phyloP scores from a whole-genome alignment of 2,888 invertebrate genomes.

The Nomada fabriciana region DNA sequence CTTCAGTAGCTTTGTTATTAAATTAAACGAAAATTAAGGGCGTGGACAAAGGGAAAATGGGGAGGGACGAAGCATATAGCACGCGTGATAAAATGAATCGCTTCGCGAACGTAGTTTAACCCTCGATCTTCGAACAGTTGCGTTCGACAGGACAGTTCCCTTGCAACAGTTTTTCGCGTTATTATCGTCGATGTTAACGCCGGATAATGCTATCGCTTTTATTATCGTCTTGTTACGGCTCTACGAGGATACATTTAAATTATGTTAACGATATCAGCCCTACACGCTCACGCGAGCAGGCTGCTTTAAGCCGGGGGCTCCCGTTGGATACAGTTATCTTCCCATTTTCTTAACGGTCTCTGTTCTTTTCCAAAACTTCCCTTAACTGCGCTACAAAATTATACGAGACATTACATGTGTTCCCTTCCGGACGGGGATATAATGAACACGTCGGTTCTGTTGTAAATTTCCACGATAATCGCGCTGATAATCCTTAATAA shows the following conservation, averaged over 20 bases:
- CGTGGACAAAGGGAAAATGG: too few relatives aligned
- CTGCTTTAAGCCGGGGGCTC: conserved; percentile 22
- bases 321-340: conserved; percentile 54
- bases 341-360: conserved; percentile 55
- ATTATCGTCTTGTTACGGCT: conserved; percentile 45
- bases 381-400: conserved; percentile 40
- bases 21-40: too few relatives aligned
- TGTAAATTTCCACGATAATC: conserved; percentile 26
- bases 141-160: background rate
- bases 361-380: conserved; percentile 52
- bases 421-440: background rate
- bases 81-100: background rate
- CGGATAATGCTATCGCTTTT: conserved; percentile 37
- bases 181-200: conserved; percentile 42
- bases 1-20: too few relatives aligned
- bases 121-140: background rate
- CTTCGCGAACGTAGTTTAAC: background rate
- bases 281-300: conserved; percentile 7
- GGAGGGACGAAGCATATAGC: too few relatives aligned
- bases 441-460: conserved; percentile 7
- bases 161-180: conserved; percentile 26
- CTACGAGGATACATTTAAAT: conserved; percentile 45
- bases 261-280: conserved; percentile 50
- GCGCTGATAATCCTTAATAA: background rate
- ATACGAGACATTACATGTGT: conserved; percentile 31